Evolutionary conservation across 1,140 invertebrate genomes (phyloP).

Genomic region (Bombus sylvicola): DNA sequence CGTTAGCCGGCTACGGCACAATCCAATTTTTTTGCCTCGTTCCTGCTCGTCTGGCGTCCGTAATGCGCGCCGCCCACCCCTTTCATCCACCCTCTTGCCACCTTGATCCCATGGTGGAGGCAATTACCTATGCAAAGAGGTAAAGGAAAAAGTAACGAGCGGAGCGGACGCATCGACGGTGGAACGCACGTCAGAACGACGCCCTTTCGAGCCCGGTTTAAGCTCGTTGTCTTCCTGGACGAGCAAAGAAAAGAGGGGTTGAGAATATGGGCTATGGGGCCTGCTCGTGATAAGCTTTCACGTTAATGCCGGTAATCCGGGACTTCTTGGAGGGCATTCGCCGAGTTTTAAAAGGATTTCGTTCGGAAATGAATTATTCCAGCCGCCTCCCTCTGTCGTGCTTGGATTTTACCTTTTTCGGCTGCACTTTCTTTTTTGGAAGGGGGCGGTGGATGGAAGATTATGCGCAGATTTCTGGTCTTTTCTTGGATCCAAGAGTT

Average conservation of each 20-base stretch:
- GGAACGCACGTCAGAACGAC: constrained; percentile 35
- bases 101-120: constrained; percentile 57
- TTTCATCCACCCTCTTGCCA: constrained; percentile 58
- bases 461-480: neutral
- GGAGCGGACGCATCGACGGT: constrained; percentile 58
- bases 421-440: neutral
- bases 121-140: constrained; percentile 73
- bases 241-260: neutral
- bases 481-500: neutral
- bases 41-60: constrained; percentile 18
- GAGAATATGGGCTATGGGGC: constrained; percentile 13
- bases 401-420: neutral
- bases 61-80: constrained; percentile 63
- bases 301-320: constrained; percentile 45
- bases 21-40: constrained; percentile 65
- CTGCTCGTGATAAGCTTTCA: constrained; percentile 40
- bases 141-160: constrained; percentile 69
- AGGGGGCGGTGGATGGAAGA: neutral
- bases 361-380: constrained; percentile 51
- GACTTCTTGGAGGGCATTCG: constrained; percentile 40
- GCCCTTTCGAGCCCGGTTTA: constrained; percentile 35
- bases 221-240: constrained; percentile 47
- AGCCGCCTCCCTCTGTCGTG: neutral
- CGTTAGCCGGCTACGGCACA: constrained; percentile 50
- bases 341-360: constrained; percentile 51